Evolutionary conservation across 2,113 vertebrate genomes (phyloP), one percentile per base, ranked within the genome.

Genomic region (Nothobranchius kuhntae): DNA sequence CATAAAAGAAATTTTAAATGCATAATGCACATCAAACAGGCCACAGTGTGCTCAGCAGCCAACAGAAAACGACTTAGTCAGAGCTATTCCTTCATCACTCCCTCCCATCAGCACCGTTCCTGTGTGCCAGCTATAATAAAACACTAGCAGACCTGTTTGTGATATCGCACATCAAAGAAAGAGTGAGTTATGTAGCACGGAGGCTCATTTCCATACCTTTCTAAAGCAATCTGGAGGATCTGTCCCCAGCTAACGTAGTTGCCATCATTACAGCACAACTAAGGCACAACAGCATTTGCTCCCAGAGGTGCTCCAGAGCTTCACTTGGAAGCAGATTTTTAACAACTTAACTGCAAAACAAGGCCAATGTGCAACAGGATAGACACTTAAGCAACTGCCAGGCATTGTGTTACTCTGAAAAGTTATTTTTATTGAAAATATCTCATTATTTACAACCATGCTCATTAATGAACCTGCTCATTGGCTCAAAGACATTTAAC

Each of bases 81-180:
- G 53, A 77, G 56, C 68, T 73, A 26, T 44, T 50, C 46, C 47
- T 72, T 60, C 56, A 53, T 57, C 53, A 11, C 21, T 30, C 42
- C 30, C 58, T 11, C 21, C 21, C 13, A 65, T 64, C 26, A 7
- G n/a, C 46, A 66, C 68, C 46, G 64, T 15, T 50, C 73, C 70
- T 72, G 13, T 51, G 48, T 77, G 78, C 68, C 79, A 81, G 67
- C 61, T 81, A 66, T 69, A 87, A 85, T 89, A 82, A 84, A 85
- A 81, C 55, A 68, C 62, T 6, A 71, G 71, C 65, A 71, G 71
- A 80, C 71, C 74, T 80, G 70, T 78, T 80, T 85, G 76, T 58
- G 81, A 76, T 81, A 77, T 64, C 61, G 40, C 77, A 83, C 86
- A 80, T 88, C 86, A 91, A 86, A 88, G 80, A 70, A 42, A 17